These are phyloP conservation scores for Thera obeliscata DNA, from an alignment of 2,888 invertebrate species.

Conservation along the genomic window DNA sequence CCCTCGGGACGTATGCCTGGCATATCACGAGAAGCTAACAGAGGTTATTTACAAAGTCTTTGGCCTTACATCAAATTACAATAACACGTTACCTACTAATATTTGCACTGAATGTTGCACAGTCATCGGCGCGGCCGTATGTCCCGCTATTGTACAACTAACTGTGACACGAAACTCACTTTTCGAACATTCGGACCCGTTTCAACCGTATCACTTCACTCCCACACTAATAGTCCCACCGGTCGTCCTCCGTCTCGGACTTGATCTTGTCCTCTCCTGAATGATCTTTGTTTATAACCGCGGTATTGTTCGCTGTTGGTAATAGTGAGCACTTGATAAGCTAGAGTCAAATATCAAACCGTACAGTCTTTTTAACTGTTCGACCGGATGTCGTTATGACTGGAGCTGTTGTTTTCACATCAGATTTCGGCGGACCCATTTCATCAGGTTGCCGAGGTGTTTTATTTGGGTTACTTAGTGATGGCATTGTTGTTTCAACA, in stretches of 20 bases:
- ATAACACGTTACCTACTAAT: constrained; percentile 57
- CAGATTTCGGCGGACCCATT: no score
- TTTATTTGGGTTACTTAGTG: no score
- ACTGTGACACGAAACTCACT: constrained; percentile 31
- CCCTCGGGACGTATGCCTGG: constrained; percentile 54
- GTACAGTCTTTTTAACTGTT: no score
- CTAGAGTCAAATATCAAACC: no score
- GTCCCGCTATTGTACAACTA: constrained; percentile 36
- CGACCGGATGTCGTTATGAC: no score
- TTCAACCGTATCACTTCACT: constrained; percentile 45
- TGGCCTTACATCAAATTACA: constrained; percentile 78
- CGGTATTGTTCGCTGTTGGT: no score
- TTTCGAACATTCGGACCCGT: constrained; percentile 53
- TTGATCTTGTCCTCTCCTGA: constrained; percentile 85
- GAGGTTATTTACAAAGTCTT: constrained; percentile 80
- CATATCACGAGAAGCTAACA: constrained; percentile 57
- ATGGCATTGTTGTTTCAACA: no score
- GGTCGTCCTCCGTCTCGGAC: constrained; percentile 85
- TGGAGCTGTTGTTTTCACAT: no score
- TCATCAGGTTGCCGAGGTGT: no score
- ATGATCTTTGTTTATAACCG: no score
- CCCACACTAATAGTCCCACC: constrained; percentile 84
- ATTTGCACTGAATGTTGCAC: constrained; percentile 62
- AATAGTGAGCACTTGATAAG: no score
- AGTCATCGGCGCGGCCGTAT: constrained; percentile 31